Evolutionary conservation across 1,140 invertebrate species (phyloP).

Genomic region (Drosophila bocki): DNA sequence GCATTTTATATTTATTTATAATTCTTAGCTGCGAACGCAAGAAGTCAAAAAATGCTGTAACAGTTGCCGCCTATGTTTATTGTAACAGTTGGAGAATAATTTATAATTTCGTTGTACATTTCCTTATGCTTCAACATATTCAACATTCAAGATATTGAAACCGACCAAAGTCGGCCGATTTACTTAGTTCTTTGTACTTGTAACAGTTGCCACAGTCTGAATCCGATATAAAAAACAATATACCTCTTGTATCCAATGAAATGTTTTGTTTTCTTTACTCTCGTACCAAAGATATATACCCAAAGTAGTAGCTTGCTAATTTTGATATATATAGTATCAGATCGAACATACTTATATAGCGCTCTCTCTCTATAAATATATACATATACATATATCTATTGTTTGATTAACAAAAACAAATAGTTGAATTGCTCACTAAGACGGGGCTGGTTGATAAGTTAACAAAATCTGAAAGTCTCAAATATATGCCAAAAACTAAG

Average conservation of each 20-base stretch:
- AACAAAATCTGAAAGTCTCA: not conserved
- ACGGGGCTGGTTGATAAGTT: constrained; percentile 17
- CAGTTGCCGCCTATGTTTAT: constrained; percentile 38
- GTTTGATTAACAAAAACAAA: constrained; percentile 40
- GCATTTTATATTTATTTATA: constrained; percentile 49
- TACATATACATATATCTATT: constrained; percentile 63
- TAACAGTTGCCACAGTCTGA: constrained; percentile 67
- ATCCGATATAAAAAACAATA: constrained; percentile 54
- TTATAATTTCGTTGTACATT: constrained; percentile 31
- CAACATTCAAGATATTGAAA: constrained; percentile 46
- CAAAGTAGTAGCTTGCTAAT: constrained; percentile 76
- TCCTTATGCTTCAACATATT: constrained; percentile 42
- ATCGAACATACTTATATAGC: constrained; percentile 60
- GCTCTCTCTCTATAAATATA: constrained; percentile 61
- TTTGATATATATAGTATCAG: constrained; percentile 62
- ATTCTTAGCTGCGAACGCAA: constrained; percentile 50
- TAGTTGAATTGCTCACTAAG: constrained; percentile 46
- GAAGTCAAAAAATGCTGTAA: constrained; percentile 72
- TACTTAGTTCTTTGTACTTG: constrained; percentile 66
- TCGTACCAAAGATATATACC: constrained; percentile 55
- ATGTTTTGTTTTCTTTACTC: constrained; percentile 64
- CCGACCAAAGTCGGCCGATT: constrained; percentile 48
- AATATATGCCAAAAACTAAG: not conserved
- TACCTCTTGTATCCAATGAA: constrained; percentile 52
- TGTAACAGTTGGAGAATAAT: constrained; percentile 19